A percentile compares a stretch with the other conserved stretches of the same genome.
Conservation (phyloP, 2,888 invertebrate species). For the Autographa pulchrina region DNA sequence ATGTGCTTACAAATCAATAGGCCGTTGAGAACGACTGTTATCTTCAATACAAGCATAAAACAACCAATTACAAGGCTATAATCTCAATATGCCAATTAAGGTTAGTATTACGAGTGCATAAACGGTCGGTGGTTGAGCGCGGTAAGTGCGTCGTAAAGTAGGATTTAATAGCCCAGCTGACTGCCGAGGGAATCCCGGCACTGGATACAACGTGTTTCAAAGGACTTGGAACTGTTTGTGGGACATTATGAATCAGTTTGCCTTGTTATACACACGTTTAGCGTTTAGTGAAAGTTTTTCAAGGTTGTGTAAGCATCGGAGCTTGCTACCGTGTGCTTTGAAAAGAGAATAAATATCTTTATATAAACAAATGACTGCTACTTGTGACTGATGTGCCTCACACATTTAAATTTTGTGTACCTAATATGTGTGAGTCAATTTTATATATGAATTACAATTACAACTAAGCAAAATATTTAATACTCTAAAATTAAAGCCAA, state of each 20-base stretch:
- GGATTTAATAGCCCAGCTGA: conserved; percentile 81
- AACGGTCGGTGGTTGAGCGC: conserved; percentile 72
- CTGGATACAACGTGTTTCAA: conserved; percentile 58
- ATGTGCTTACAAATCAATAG: conserved; percentile 61
- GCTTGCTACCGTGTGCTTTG: neutral
- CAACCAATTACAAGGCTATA: conserved; percentile 77
- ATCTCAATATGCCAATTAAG: conserved; percentile 87
- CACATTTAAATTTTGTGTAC: no score
- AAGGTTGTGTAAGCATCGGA: neutral
- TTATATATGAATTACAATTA: neutral
- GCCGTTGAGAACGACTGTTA: conserved; percentile 68
- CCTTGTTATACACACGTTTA: neutral
- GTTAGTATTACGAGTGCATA: conserved; percentile 81
- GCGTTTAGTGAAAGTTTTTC: conserved; percentile 9
- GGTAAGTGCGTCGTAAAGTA: conserved; percentile 82
- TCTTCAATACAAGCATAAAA: conserved; percentile 72
- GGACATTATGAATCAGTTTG: conserved; percentile 52
- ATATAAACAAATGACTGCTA: neutral
- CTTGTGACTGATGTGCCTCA: no score
- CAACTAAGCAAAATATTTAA: conserved; percentile 7
- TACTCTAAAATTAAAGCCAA: conserved; percentile 9
- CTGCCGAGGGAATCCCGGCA: conserved; percentile 76
- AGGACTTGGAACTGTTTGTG: conserved; percentile 50
- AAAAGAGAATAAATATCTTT: neutral
- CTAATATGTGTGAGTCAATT: no score